Base-by-base conservation (phyloP, 1,140 invertebrate species). In the Dinothrombium tinctorium region DNA sequence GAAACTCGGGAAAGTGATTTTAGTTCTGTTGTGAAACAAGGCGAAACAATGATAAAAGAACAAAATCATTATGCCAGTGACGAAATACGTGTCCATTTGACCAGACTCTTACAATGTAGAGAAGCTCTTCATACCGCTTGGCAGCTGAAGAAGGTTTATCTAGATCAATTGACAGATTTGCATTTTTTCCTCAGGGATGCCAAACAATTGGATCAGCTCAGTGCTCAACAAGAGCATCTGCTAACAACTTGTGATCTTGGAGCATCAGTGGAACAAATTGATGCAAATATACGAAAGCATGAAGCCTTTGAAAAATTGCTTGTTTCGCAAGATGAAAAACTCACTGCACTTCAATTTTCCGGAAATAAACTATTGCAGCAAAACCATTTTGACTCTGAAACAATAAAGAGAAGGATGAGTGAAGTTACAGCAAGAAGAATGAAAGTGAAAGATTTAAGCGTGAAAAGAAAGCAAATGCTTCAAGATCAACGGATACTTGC, bases 181-280 rank as follows among this genome's bases (percentile, higher is more conserved):
- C 84, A 94, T 54, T 79, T 83, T 54, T 95, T 96, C 69, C 60
- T 92, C 33, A 66, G 87, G 23, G 90, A 96, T 62, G 82, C 82
- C 11, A 86, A 89, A 54, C 79, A 89, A 57, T 67, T 95, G 19
- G 78, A 94, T 51, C 77, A 81, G 47, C 65, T 84, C 3, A 86
- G 81, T 43, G 72, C 71, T 21, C 69, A 76, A 6, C 87, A 95
- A 58, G 84, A 90, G 62, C 79, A 75, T 36, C 48, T 49, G 12
- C 43, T 54, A 11, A 36, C 37, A 22, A 42, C 20, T 9, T 23
- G 25, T 40, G 62, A 62, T 42, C 49, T 56, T 32, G 61, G 61
- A 28, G 52, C 51, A 17, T 59, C 57, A 11, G 82, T 89, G 0
- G 82, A 87, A 58, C 78, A 84, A 56, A 79, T 87, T 1, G 71